A percentile compares a stretch with the other conserved stretches of the same genome.
Evolutionary conservation across 2,888 invertebrate genomes (phyloP).

Genomic region (Dexiosoma caninum): DNA sequence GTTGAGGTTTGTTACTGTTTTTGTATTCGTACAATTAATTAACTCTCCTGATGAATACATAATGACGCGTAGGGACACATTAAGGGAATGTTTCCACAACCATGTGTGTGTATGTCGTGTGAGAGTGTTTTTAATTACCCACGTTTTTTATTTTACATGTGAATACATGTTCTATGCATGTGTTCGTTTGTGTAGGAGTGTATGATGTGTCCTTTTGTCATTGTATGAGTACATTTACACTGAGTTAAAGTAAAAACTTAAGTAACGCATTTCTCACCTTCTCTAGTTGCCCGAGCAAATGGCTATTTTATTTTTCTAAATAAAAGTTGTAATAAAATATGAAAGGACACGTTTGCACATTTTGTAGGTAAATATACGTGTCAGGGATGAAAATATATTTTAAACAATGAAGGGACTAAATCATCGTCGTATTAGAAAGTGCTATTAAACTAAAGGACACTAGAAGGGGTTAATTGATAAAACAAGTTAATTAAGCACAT

Average conservation of each 20-base stretch:
- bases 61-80: conserved; percentile 37
- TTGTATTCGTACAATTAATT: background rate
- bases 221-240: conserved; percentile 39
- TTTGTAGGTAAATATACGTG: background rate
- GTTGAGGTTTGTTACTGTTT: conserved; percentile 18
- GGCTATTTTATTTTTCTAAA: background rate
- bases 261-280: conserved; percentile 38
- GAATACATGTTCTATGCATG: background rate
- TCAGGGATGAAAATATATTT: background rate
- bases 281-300: background rate
- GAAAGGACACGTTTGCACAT: background rate
- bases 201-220: conserved; percentile 32
- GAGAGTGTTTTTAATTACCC: conserved; percentile 11
- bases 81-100: background rate
- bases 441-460: conserved; percentile 7
- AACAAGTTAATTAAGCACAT: conserved; percentile 17
- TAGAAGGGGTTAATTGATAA: conserved; percentile 22
- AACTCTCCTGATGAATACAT: conserved; percentile 42
- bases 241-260: conserved; percentile 52
- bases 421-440: conserved; percentile 20
- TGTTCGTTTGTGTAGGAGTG: background rate
- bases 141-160: background rate
- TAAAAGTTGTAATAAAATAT: conserved; percentile 14
- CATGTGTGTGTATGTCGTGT: background rate
- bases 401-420: background rate